Evolutionary conservation across 2,797 vertebrate species (phyloP).

Genomic region (Myotis pilosus): DNA sequence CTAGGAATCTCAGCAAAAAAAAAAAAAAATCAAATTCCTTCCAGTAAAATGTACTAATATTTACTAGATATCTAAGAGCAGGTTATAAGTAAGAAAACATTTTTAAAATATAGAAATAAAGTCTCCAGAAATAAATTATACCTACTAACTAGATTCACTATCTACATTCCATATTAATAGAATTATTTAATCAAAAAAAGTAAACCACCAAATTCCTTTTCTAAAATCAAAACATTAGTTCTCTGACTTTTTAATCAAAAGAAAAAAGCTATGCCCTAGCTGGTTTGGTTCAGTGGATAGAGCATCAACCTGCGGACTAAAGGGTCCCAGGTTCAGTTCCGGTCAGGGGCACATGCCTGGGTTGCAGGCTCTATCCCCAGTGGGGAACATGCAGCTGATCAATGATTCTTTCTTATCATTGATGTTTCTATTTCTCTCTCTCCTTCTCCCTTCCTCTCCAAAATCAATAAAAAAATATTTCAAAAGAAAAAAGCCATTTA

Average conservation of each 20-base stretch:
- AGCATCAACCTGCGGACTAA: background rate
- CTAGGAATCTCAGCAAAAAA: background rate
- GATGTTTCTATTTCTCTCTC: background rate
- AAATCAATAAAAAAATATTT: background rate
- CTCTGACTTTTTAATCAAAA: constrained; percentile 21
- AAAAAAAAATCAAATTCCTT: background rate
- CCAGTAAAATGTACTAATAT: background rate
- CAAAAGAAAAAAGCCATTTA: background rate
- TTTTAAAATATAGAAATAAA: constrained; percentile 32
- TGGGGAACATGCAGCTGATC: background rate
- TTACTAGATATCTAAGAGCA: background rate
- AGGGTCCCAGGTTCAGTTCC: background rate
- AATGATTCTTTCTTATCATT: background rate
- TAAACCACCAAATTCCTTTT: background rate
- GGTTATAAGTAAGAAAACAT: constrained; percentile 25
- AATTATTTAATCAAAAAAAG: constrained; percentile 8
- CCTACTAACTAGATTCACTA: background rate
- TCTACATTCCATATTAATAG: background rate
- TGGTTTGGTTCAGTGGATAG: background rate
- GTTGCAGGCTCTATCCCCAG: background rate
- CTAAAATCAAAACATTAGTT: constrained; percentile 24
- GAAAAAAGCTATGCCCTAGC: background rate
- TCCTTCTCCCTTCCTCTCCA: background rate
- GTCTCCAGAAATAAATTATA: constrained; percentile 38
- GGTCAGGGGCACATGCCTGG: background rate